Evolutionary conservation across 1,140 invertebrate genomes (phyloP), one percentile per base, ranked within the genome.

Genomic region (Tetragonula clypearis): DNA sequence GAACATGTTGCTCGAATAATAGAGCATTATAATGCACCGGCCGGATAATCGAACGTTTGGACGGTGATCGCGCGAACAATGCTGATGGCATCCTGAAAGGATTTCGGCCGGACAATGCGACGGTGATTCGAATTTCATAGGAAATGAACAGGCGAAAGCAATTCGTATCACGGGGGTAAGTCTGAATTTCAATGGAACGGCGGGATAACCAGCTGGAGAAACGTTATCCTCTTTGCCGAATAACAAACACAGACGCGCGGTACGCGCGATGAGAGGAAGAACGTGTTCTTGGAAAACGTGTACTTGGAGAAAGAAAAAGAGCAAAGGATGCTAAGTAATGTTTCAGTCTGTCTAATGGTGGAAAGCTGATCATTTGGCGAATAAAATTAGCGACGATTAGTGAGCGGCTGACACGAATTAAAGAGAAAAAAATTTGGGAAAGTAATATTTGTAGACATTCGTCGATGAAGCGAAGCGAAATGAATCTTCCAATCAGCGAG

Each of bases 1-100:
- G 62, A 60, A 83, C 53, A 60, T 69, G 73, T 71, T 77, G 66
- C 68, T 30, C 65, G 74, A 60, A 83, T 83, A 83, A 83, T 83
- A 26, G 19, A 53, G 17, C 35, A 83, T 77, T 76, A 78, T 78
- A 78, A 83, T 74, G 21, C 69, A 23, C 41, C 35, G 15, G 35
- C 55, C 14, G 65, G 35, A 69, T 60, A 83, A 83, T 77, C 55
- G 65, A 77, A 83, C 56, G 55, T 66, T 77, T 58, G 65, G 55
- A 53, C 26, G 35, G 73, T 69, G 21, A 83, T 77, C 35, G 62
- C 23, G 80, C 60, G 72, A 82, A 56, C 71, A 83, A 55, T 55
- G 49, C 12, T 49, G n/a, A 68, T 58, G 53, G 65, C n/a, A 17
- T 69, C 53, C 65, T 77, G 55, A 69, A 78, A 78, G 53, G 74